phyloP scores from a whole-genome alignment of 23 tunicate genomes.

The Ciona savignyi region DNA sequence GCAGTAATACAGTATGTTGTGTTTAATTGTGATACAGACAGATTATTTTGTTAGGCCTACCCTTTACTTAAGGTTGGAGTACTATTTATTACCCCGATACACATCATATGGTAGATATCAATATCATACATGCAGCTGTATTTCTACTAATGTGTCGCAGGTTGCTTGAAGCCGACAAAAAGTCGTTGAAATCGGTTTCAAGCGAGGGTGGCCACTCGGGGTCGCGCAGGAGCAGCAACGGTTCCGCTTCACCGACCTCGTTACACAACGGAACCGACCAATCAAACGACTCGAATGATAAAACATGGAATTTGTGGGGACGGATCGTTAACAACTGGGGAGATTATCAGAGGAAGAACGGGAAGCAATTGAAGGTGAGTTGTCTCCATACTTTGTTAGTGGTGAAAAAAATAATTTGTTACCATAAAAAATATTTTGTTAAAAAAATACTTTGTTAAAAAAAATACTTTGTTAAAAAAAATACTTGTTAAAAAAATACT shows the following conservation, averaged over 20 bases:
- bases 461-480: too few relatives aligned
- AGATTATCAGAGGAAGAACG: slow-evolving; percentile 52
- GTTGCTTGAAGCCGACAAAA: slow-evolving; percentile 65
- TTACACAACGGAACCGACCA: neutral
- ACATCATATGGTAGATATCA: too few relatives aligned
- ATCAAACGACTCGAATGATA: slow-evolving; percentile 12
- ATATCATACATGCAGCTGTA: neutral
- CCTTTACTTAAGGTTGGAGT: too few relatives aligned
- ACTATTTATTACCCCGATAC: neutral
- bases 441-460: too few relatives aligned
- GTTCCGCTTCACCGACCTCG: slow-evolving; percentile 73
- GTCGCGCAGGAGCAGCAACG: slow-evolving; percentile 51
- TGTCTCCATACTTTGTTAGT: too few relatives aligned
- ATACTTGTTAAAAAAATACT: too few relatives aligned
- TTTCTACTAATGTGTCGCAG: slow-evolving; percentile 21
- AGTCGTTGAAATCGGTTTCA: slow-evolving; percentile 63
- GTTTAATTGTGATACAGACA: too few relatives aligned
- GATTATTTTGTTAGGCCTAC: too few relatives aligned
- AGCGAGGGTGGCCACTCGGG: slow-evolving; percentile 26
- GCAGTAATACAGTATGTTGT: too few relatives aligned
- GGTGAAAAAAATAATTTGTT: too few relatives aligned
- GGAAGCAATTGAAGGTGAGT: slow-evolving; percentile 51
- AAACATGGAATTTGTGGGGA: slow-evolving; percentile 72
- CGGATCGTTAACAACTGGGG: slow-evolving; percentile 75
- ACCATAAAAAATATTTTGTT: too few relatives aligned